Base-by-base conservation (phyloP, 2,888 invertebrate genomes). In the Plusia festucae region DNA sequence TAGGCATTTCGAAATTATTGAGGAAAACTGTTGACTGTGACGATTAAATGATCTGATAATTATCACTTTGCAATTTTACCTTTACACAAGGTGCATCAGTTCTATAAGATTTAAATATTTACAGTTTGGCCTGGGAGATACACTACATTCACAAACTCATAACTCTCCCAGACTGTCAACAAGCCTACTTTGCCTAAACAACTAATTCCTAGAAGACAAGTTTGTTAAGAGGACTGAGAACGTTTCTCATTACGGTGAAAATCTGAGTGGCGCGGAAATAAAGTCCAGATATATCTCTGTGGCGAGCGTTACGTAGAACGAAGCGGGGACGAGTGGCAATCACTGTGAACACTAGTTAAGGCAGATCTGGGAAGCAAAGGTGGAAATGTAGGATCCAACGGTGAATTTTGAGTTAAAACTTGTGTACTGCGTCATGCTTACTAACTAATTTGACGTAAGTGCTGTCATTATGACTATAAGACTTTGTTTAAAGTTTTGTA, bases 281-380 rank as follows among this genome's bases (percentile, higher is more conserved):
- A 65, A 68, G 54, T 2, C 11, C 20, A 49, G 46, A 51, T 30
- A 11, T 32, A 54, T 54, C 15, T 34, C 13, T 32, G 30, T n/a
- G 27, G 30, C 57, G 44, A 24, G 18, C 46, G 46, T 49, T 20
- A 20, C 46, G 46, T 46, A 51, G 20, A 24, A 51, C 72, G 57
- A 56, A 63, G 8, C 56, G 44, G 15, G 49, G 53, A 68, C 68
- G 53, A 32, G 27, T 44, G 22, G 27, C 40, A 68, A 60, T 51
- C 16, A 51, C 56, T 20, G 56, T 15, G 34, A 71, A 30, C 15
- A 24, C 13, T 34, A 15, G 34, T 34, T 34, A 34, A 0, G 15
- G 34, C 2, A 13, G 34, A 34, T 5, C 15, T n/a, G 7, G 40
- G n/a, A 15, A 2, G 2, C 24, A 24, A n/a, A n/a, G 24, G 2